Evolutionary conservation across 2,113 vertebrate species (phyloP).

Genomic region (Speoplatyrhinus poulsoni): DNA sequence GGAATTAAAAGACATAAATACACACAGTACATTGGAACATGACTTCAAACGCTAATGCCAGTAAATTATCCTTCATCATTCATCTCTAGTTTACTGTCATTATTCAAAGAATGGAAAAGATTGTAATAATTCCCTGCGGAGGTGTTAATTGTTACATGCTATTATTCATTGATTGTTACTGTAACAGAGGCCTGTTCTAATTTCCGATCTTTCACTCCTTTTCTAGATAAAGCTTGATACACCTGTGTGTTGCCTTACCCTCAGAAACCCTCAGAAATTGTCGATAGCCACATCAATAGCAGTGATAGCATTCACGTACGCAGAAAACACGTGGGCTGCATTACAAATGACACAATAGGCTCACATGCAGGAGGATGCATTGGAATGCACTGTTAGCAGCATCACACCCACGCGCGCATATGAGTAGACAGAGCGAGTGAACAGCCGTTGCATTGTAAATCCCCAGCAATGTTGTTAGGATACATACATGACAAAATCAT

Average conservation of each 20-base stretch:
- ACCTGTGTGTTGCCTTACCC: slow-evolving; percentile 28
- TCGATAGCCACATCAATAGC: slow-evolving; percentile 52
- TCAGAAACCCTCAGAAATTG: slow-evolving; percentile 47
- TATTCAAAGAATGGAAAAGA: slow-evolving; percentile 37
- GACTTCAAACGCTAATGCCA: slow-evolving; percentile 19
- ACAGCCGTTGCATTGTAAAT: slow-evolving; percentile 24
- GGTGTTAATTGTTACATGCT: slow-evolving; percentile 21
- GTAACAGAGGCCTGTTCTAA: background rate
- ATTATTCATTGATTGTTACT: slow-evolving; percentile 32
- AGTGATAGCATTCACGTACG: slow-evolving; percentile 7
- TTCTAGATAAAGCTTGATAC: slow-evolving; percentile 34
- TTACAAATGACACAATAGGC: background rate
- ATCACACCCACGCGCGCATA: background rate
- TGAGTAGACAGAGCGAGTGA: background rate
- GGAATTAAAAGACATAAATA: background rate
- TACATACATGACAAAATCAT: background rate
- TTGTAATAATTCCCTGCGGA: slow-evolving; percentile 22
- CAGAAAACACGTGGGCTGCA: slow-evolving; percentile 24
- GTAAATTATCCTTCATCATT: background rate
- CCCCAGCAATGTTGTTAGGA: background rate
- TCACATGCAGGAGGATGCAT: slow-evolving; percentile 22
- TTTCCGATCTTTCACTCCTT: slow-evolving; percentile 22
- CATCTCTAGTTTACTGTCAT: slow-evolving; percentile 30
- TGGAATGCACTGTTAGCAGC: slow-evolving; percentile 27
- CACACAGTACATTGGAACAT: background rate